phyloP scores from a whole-genome alignment of 2,113 vertebrate species.

The Miniopterus natalensis region DNA sequence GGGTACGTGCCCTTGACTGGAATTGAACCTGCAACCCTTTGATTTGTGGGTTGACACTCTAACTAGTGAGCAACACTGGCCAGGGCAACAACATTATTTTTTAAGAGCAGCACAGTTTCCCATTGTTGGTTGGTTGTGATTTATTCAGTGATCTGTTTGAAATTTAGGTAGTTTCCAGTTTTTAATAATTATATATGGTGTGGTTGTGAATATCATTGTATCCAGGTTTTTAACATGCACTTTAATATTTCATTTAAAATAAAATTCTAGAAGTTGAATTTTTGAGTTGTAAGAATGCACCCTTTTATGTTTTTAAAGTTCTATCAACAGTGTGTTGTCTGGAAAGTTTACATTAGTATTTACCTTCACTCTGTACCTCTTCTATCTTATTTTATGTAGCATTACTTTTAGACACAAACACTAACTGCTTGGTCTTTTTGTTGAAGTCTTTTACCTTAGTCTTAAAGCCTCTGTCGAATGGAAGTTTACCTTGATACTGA shows the following conservation, averaged over 20 bases:
- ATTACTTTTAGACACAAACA: not conserved
- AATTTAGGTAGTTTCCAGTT: not conserved
- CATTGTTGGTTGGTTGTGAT: not conserved
- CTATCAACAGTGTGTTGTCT: not conserved
- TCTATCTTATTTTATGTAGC: not conserved
- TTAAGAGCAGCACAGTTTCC: not conserved
- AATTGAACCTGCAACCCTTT: too few relatives aligned
- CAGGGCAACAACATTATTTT: not conserved
- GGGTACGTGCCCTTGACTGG: too few relatives aligned
- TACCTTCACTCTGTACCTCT: not conserved
- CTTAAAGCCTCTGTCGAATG: not conserved
- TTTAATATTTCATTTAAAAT: conserved; percentile 22
- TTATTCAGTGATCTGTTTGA: conserved; percentile 10
- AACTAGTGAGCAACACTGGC: too few relatives aligned
- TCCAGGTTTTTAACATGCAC: not conserved
- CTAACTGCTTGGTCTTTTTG: not conserved
- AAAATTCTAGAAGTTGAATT: conserved; percentile 5
- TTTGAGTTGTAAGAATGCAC: not conserved
- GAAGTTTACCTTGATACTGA: conserved; percentile 34
- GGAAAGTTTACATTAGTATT: conserved; percentile 44
- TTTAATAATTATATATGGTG: not conserved
- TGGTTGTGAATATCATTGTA: not conserved
- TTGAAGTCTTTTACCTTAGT: not conserved
- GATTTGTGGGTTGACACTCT: too few relatives aligned
- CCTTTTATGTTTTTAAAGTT: conserved; percentile 31